Conservation (phyloP, 2,797 vertebrate genomes). For the Amniataba percoides region DNA sequence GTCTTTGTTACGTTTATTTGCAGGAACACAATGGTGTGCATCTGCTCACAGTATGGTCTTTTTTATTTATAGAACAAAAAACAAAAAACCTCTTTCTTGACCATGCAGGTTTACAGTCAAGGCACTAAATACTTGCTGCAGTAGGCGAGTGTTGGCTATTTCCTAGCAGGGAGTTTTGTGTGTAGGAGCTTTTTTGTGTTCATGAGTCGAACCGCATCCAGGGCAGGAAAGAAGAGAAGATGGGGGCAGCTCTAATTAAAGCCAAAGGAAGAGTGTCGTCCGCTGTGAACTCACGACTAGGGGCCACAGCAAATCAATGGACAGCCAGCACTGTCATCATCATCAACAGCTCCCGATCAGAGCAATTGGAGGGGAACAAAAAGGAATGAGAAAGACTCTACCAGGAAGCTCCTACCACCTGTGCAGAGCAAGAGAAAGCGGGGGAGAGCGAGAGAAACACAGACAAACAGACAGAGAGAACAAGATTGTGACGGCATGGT, state of each 20-base stretch:
- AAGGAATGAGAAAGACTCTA: constrained; percentile 81
- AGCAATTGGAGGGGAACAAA: constrained; percentile 86
- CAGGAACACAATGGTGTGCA: constrained; percentile 9
- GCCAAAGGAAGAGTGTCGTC: constrained; percentile 82
- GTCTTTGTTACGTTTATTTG: background rate
- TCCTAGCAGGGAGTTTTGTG: constrained; percentile 70
- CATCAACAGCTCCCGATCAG: constrained; percentile 80
- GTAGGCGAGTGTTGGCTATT: constrained; percentile 54
- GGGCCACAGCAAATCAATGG: constrained; percentile 86
- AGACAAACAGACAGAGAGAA: constrained; percentile 53
- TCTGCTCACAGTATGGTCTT: background rate
- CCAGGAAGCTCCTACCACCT: constrained; percentile 82
- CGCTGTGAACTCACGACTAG: constrained; percentile 82
- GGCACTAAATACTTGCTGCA: constrained; percentile 46
- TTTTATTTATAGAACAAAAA: constrained; percentile 30
- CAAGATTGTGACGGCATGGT: constrained; percentile 57
- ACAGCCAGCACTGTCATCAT: constrained; percentile 83
- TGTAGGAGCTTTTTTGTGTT: constrained; percentile 70
- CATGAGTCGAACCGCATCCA: constrained; percentile 76
- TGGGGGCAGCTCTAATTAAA: constrained; percentile 84
- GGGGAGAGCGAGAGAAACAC: constrained; percentile 58
- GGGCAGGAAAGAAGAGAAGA: constrained; percentile 73
- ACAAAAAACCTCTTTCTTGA: constrained; percentile 31
- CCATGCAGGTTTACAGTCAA: constrained; percentile 29
- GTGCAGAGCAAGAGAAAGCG: constrained; percentile 72